Evolutionary conservation across 2,888 invertebrate genomes (phyloP).

Genomic region (Orchesella flavescens): DNA sequence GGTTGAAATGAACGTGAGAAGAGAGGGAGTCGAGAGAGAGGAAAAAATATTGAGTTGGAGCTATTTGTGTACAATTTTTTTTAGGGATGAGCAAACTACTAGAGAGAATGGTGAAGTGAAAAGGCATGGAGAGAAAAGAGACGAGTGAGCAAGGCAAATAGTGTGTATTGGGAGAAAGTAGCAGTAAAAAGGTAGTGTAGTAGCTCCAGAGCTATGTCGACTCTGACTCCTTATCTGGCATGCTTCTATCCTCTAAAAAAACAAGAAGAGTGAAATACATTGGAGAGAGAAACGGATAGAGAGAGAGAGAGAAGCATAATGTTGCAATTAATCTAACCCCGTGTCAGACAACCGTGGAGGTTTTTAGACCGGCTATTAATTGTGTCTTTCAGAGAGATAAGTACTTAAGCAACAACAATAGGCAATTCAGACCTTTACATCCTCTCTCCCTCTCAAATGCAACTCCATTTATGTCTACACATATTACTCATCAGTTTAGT

Average conservation of each 20-base stretch:
- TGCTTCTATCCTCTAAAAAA: neutral
- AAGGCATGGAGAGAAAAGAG: no score
- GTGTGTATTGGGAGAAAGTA: slow-evolving; percentile 17
- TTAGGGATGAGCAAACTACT: no score
- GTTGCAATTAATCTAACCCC: slow-evolving; percentile 70
- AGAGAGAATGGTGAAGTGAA: no score
- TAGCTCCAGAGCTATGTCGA: neutral
- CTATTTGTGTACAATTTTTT: no score
- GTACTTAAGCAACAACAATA: slow-evolving; percentile 63
- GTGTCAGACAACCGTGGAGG: slow-evolving; percentile 69
- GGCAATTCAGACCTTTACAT: slow-evolving; percentile 18
- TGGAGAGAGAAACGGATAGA: slow-evolving; percentile 6
- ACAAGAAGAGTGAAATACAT: neutral
- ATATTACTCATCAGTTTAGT: neutral
- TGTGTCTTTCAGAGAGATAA: slow-evolving; percentile 61
- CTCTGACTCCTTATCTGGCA: neutral
- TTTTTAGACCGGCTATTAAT: slow-evolving; percentile 68
- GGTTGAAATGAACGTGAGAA: slow-evolving; percentile 2
- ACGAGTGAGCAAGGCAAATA: no score
- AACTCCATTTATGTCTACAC: slow-evolving; percentile 18
- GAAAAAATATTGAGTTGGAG: slow-evolving; percentile 21
- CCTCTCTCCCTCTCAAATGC: slow-evolving; percentile 11
- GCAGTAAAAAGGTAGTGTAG: slow-evolving; percentile 25
- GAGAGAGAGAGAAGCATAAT: slow-evolving; percentile 55
- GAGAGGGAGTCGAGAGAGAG: neutral